Evolutionary conservation across 1,140 invertebrate species (phyloP).

Genomic region (Zaprionus tsacasi): DNA sequence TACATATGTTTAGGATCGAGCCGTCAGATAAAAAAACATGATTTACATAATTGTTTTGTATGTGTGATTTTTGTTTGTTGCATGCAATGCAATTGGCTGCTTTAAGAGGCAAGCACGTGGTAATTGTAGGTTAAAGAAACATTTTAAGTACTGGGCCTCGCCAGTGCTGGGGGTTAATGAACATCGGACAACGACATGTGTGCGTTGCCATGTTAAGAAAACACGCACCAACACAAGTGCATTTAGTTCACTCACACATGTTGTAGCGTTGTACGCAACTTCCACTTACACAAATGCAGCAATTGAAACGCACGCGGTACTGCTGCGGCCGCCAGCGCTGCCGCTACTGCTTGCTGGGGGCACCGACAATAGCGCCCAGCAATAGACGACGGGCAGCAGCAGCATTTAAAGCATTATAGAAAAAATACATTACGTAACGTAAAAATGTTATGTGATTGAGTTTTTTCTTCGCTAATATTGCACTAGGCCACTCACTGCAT

Average conservation of each 20-base stretch:
- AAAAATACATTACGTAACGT: slow-evolving; percentile 78
- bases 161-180: slow-evolving; percentile 67
- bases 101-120: slow-evolving; percentile 67
- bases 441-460: slow-evolving; percentile 77
- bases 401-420: slow-evolving; percentile 71
- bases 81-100: slow-evolving; percentile 41
- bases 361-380: slow-evolving; percentile 40
- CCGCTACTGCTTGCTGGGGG: slow-evolving; percentile 15
- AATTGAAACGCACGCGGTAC: slow-evolving; percentile 73
- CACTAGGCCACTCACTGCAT: slow-evolving; percentile 33
- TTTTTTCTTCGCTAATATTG: slow-evolving; percentile 53
- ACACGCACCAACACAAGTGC: slow-evolving; percentile 40
- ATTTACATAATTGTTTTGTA: slow-evolving; percentile 70
- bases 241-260: slow-evolving; percentile 13
- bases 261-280: slow-evolving; percentile 27
- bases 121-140: slow-evolving; percentile 81
- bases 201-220: slow-evolving; percentile 67
- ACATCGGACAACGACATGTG: slow-evolving; percentile 57
- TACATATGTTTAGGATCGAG: slow-evolving; percentile 6
- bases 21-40: slow-evolving; percentile 62
- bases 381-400: slow-evolving; percentile 58
- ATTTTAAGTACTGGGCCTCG: slow-evolving; percentile 36
- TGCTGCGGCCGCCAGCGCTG: slow-evolving; percentile 8
- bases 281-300: slow-evolving; percentile 63
- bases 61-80: slow-evolving; percentile 46